Conservation (phyloP, 2,888 invertebrate genomes). For the Scrobipalpa costella region DNA sequence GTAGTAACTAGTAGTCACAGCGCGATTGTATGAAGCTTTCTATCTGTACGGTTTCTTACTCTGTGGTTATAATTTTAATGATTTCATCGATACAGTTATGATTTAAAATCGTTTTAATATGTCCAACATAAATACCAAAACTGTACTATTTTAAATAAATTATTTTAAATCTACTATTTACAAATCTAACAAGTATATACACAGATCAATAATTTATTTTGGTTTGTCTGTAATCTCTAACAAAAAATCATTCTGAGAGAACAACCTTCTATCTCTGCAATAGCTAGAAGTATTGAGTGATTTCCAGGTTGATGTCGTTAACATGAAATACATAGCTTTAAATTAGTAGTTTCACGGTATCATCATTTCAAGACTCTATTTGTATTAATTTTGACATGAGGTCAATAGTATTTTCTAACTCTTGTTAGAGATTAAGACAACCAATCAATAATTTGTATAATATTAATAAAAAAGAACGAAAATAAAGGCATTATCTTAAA, state of each 20-base stretch:
- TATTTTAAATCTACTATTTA: slow-evolving; percentile 69
- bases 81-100: slow-evolving; percentile 22
- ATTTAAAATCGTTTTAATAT: slow-evolving; percentile 32
- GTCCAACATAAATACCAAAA: slow-evolving; percentile 53
- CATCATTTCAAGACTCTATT: too few species aligned
- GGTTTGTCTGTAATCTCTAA: neutral
- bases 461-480: slow-evolving; percentile 45
- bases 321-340: neutral
- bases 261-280: neutral
- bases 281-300: neutral
- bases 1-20: too few species aligned
- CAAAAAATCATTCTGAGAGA: neutral
- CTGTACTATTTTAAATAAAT: slow-evolving; percentile 57
- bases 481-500: slow-evolving; percentile 62
- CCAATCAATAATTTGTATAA: slow-evolving; percentile 57
- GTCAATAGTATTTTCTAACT: too few species aligned
- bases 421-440: neutral
- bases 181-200: slow-evolving; percentile 76
- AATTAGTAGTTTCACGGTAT: too few species aligned
- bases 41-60: too few species aligned
- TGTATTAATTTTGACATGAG: too few species aligned
- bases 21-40: too few species aligned
- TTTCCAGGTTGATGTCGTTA: too few species aligned
- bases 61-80: slow-evolving; percentile 4
- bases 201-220: slow-evolving; percentile 70